Base-by-base conservation (phyloP, 2,113 vertebrate genomes). In the Scortum barcoo region DNA sequence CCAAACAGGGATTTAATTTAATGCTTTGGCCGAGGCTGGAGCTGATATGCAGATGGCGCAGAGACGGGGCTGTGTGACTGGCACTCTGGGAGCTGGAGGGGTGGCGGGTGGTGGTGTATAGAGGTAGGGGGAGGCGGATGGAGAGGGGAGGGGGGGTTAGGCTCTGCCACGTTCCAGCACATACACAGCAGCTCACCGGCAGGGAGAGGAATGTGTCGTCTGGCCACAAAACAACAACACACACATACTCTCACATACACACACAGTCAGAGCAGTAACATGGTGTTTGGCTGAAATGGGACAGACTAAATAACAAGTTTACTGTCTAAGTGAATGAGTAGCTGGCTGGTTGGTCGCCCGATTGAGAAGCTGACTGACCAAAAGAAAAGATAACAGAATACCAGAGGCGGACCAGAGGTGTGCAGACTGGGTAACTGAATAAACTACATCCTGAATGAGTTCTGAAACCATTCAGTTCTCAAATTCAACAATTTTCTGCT, bases 1-100 rank as follows among this genome's bases (percentile, higher is more conserved):
- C 92, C 94, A 93, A 95, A 96, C 94, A 95, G 93, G 94, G 94
- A 95, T 95, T 96, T 95, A 94, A 95, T 95, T 93, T 94, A 95
- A 95, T 93, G 94, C 94, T 93, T 95, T 96, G 95, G 95, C 93
- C 87, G 84, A 93, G 93, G 92, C 87, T 67, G 73, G 80, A 86
- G 91, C 92, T 89, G 94, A 93, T 95, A 94, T 95, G 93, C 95
- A 95, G 95, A 95, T 95, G 95, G 95, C 93, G 92, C 91, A 91
- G 93, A 93, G 95, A 95, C 88, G 87, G 93, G 90, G 94, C 93
- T 93, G 89, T 94, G 93, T 89, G 95, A 93, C 92, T 93, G 95
- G 89, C 86, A 85, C 93, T 91, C 90, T 91, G 95, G 93, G 93
- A 94, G 81, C 88, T 90, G 89, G 89, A 88, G 81, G 86, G 80